Evolutionary conservation across 2,113 vertebrate species (phyloP).

Genomic region (Trochalopteron elliotii): DNA sequence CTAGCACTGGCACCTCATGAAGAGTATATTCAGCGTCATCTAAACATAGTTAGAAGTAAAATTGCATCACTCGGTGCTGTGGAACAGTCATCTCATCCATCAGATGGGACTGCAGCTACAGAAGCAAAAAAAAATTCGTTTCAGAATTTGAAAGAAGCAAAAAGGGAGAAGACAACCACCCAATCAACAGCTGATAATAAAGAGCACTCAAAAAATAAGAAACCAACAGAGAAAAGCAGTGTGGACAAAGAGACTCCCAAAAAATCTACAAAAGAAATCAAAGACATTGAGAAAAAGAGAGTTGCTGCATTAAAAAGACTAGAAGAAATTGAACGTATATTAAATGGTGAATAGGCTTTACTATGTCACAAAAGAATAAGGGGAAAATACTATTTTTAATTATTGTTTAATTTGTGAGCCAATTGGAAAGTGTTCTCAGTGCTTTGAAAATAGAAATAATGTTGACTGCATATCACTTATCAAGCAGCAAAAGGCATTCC

Average conservation of each 20-base stretch:
- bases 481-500: background rate
- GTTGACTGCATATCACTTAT: constrained; percentile 1
- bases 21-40: constrained; percentile 93
- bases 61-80: constrained; percentile 83
- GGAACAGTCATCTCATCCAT: constrained; percentile 68
- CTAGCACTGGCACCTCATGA: constrained; percentile 91
- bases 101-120: constrained; percentile 38
- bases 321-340: constrained; percentile 97
- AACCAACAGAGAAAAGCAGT: constrained; percentile 71
- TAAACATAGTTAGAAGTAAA: constrained; percentile 91
- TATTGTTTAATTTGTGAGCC: constrained; percentile 4
- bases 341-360: constrained; percentile 88
- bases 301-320: constrained; percentile 95
- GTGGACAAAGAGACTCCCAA: constrained; percentile 78
- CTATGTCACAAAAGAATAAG: background rate
- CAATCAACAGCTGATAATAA: constrained; percentile 54
- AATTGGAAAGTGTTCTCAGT: constrained; percentile 31
- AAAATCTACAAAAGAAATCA: constrained; percentile 91
- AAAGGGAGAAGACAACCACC: constrained; percentile 77
- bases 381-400: constrained; percentile 12
- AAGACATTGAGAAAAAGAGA: constrained; percentile 95
- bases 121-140: constrained; percentile 53
- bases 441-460: constrained; percentile 40
- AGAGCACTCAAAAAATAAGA: constrained; percentile 72
- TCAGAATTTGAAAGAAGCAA: constrained; percentile 68